Base-by-base conservation (phyloP, 2,888 invertebrate species). In the Liodrosophila aerea region DNA sequence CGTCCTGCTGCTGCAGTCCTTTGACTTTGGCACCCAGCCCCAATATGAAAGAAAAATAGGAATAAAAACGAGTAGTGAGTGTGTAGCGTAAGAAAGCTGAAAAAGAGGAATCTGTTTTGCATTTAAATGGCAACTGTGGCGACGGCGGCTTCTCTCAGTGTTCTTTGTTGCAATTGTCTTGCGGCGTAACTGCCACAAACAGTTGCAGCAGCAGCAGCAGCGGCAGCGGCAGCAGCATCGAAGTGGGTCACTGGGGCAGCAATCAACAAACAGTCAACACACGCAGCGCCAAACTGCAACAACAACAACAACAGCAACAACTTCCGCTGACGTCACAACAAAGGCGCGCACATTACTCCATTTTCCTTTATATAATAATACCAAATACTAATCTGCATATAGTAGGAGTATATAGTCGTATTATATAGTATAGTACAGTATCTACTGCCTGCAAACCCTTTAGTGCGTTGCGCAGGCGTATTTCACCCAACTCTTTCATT, bases 201-300 rank as follows among this genome's bases (percentile, higher is more conserved):
- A 64, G 53, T 22, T 22, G 22, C 52, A 39, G 53, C 47, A 31
- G 39, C n/a, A 18, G 16, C 12, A 31, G 31, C 39, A 34, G 40
- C 56, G 41, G 33, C 49, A 7, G 18, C 37, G 18, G 9, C 40
- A 11, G 33, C 49, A 13, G 31, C 44, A 33, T 11, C 3, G 18
- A 80, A 80, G 69, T 80, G 86, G 86, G 78, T 80, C 86, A 80
- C 39, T 80, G 81, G 78, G 81, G 9, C 78, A 80, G 47, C 85
- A 78, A 66, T 66, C 76, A 66, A 54, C 67, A 58, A 61, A 60
- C 76, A 74, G 63, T 53, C 66, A 58, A 49, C 57, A 62, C 54
- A 15, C 13, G 13, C 36, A 16, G 2, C 36, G n/a, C n/a, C n/a
- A n/a, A 16, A 16, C 18, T 16, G 16, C 18, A 37, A 37, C 9